Conservation (phyloP, 2,888 invertebrate genomes). For the Callimorpha dominula region DNA sequence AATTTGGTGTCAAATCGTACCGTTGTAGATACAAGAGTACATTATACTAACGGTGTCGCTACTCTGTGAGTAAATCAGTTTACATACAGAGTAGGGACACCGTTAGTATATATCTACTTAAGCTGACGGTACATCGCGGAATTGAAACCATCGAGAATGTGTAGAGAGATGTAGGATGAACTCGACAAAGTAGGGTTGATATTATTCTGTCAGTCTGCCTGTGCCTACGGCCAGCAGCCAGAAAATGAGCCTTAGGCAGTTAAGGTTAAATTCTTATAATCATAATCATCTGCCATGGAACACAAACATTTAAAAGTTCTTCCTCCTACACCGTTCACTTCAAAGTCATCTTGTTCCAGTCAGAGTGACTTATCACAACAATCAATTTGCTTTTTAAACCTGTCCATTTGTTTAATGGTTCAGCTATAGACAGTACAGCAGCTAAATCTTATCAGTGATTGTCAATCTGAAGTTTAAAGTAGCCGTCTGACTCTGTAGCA, state of each 20-base stretch:
- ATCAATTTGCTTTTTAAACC: slow-evolving; percentile 77
- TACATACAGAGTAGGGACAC: too few relatives aligned
- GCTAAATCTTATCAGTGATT: slow-evolving; percentile 81
- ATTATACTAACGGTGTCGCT: slow-evolving; percentile 58
- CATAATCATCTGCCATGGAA: not conserved
- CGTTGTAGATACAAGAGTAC: slow-evolving; percentile 41
- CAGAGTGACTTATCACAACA: slow-evolving; percentile 79
- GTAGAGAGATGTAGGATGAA: not conserved
- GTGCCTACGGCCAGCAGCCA: not conserved
- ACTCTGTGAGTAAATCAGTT: too few relatives aligned
- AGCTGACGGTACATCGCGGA: slow-evolving; percentile 62
- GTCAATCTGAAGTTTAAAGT: slow-evolving; percentile 80
- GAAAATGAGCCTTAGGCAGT: not conserved
- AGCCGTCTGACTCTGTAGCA: slow-evolving; percentile 55
- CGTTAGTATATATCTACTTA: slow-evolving; percentile 1
- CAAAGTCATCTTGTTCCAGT: slow-evolving; percentile 50
- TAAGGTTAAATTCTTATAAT: not conserved
- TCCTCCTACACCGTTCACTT: slow-evolving; percentile 9
- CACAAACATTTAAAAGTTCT: not conserved
- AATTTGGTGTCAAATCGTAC: slow-evolving; percentile 17
- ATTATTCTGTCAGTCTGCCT: not conserved
- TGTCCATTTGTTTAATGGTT: slow-evolving; percentile 84
- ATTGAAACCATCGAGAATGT: not conserved
- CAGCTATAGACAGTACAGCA: slow-evolving; percentile 72
- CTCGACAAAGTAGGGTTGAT: not conserved